Percentiles rank a stretch among this genome's conserved stretches.
Conservation (phyloP, 2,888 invertebrate species). For the Lepidocyrtoides sp. region DNA sequence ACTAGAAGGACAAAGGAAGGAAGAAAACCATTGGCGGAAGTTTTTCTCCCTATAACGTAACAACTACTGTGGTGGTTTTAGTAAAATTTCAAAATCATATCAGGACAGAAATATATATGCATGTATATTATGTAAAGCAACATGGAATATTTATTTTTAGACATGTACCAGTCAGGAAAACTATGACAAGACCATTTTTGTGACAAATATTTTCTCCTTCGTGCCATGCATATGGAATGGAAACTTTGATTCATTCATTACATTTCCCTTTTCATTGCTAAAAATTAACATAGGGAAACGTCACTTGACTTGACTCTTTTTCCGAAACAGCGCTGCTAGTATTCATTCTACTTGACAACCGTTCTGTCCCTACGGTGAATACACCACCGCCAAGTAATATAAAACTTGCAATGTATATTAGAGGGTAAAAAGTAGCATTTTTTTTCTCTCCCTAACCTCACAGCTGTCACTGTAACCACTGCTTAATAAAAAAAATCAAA, state of each 20-base stretch:
- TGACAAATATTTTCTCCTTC: slow-evolving; percentile 2
- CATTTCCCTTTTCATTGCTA: background rate
- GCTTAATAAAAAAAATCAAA: background rate
- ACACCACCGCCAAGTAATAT: background rate
- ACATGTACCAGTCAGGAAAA: background rate
- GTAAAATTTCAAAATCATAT: too few relatives aligned
- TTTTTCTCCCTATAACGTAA: background rate
- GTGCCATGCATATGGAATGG: slow-evolving; percentile 18
- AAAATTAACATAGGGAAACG: slow-evolving; percentile 12
- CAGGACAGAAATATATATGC: too few relatives aligned
- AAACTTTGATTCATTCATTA: slow-evolving; percentile 11
- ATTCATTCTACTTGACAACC: background rate
- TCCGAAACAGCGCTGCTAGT: background rate
- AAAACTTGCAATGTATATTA: background rate
- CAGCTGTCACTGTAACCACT: background rate
- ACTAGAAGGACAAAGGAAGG: too few relatives aligned
- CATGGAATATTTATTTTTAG: too few relatives aligned
- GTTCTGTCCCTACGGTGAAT: background rate
- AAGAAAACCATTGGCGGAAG: too few relatives aligned
- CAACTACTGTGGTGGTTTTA: background rate
- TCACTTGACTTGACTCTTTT: background rate
- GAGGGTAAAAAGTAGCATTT: background rate
- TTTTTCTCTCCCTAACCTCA: background rate
- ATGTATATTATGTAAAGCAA: too few relatives aligned
- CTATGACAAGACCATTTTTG: background rate